Evolutionary conservation across 2,797 vertebrate species (phyloP).

Genomic region (Anas acuta): DNA sequence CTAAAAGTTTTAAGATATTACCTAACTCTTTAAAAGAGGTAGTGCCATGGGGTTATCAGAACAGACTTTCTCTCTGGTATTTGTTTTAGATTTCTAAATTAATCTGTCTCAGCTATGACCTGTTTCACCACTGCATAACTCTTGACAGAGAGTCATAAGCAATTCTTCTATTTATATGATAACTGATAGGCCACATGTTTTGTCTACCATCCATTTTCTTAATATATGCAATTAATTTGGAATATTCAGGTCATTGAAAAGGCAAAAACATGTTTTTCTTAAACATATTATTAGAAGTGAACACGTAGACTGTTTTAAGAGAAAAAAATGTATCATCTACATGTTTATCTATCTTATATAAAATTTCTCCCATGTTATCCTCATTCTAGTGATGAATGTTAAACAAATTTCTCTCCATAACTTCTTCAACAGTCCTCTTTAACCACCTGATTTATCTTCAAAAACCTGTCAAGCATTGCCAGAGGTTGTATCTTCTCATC

Average conservation of each 20-base stretch:
- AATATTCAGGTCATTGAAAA: not conserved
- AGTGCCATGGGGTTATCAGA: not conserved
- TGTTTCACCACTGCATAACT: not conserved
- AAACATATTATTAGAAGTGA: not conserved
- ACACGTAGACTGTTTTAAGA: not conserved
- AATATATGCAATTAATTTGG: not conserved
- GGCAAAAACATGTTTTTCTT: not conserved
- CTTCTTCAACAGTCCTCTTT: not conserved
- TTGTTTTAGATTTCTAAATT: not conserved
- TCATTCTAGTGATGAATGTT: not conserved
- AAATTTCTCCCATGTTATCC: not conserved
- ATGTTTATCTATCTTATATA: rapidly evolving
- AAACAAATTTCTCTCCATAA: not conserved
- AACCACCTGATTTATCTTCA: not conserved
- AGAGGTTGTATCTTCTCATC: not conserved
- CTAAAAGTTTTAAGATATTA: not conserved
- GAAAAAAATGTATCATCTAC: not conserved
- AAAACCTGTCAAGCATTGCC: not conserved
- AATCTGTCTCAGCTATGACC: not conserved
- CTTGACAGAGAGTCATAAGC: not conserved
- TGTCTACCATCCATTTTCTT: not conserved
- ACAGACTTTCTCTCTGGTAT: not conserved
- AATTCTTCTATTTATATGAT: not conserved
- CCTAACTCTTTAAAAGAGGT: not conserved
- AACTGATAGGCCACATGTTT: not conserved